Percentiles rank a stretch among this genome's conserved stretches.
phyloP scores from a whole-genome alignment of 2,113 vertebrate genomes.

The Antechinus stuartii region DNA sequence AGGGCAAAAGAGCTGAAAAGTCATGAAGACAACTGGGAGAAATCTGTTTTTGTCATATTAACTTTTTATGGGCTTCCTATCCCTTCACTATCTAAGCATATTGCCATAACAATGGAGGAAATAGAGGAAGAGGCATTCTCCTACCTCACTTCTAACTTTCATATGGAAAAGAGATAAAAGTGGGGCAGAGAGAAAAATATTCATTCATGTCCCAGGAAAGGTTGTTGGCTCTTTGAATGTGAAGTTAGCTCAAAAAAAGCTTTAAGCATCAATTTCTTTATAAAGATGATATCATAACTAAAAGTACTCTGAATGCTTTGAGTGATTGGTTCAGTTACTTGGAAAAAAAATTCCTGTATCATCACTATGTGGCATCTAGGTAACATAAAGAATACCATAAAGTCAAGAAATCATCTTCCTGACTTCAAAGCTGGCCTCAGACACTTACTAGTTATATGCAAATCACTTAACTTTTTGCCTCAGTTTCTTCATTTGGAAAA shows the following conservation, averaged over 20 bases:
- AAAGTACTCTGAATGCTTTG: background rate
- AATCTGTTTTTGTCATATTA: background rate
- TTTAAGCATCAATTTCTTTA: background rate
- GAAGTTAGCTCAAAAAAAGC: conserved; percentile 14
- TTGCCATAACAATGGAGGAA: background rate
- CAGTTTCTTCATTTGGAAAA: background rate
- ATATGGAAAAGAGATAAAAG: background rate
- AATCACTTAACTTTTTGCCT: background rate
- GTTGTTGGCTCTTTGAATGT: background rate
- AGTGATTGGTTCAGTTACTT: background rate
- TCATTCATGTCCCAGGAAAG: background rate
- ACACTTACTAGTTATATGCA: background rate
- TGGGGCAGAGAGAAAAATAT: background rate
- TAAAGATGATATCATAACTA: background rate
- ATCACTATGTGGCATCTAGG: background rate
- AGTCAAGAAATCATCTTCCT: background rate
- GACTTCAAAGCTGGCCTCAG: background rate
- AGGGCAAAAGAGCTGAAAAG: background rate
- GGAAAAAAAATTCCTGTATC: conserved; percentile 9
- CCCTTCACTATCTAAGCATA: background rate
- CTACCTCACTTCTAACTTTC: background rate
- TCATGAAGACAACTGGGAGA: background rate
- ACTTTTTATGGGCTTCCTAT: background rate
- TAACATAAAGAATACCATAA: background rate
- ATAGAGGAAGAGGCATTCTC: background rate